Evolutionary conservation across 2,797 vertebrate genomes (phyloP), one percentile per base, ranked within the genome.

Genomic region (Nasua narica): DNA sequence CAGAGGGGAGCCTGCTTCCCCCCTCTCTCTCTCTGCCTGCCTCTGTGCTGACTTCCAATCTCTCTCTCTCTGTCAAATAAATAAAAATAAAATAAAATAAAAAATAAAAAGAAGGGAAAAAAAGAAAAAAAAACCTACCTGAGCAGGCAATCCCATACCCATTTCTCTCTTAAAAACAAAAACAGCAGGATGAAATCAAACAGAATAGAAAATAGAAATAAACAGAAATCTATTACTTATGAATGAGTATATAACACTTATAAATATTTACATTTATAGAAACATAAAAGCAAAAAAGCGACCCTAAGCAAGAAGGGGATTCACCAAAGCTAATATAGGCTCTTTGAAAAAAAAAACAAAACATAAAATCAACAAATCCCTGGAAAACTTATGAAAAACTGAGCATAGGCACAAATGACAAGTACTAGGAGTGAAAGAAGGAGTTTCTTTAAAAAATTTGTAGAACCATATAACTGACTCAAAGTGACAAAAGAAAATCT

Each of bases 81-180:
- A n/a, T n/a, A n/a, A n/a, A n/a, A n/a, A n/a, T n/a, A n/a, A n/a
- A n/a, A n/a, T n/a, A n/a, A n/a, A n/a, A n/a, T n/a, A n/a, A n/a
- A n/a, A n/a, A n/a, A n/a, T n/a, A n/a, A 7, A 40, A 40, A 19
- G 5, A 70, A 37, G 5, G 19, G 0, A 18, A 23, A 19, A 3
- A 40, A 70, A 13, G 19, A 13, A 10, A 3, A 70, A 70, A 13
- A 70, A 69, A 23, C 35, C 69, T 72, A 72, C 69, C 69, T 40
- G 3, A 27, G 37, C 40, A 4, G 40, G 35, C 3, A 35, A 50
- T 70, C 81, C 29, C 29, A 35, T 25, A 52, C 1, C 48, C 23
- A 58, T 50, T 54, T 77, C 54, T 94, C 46, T 37, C 52, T 74
- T 46, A 58, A 87, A 91, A 54, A 13, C 25, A 72, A 86, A 56